Conservation (phyloP, 2,888 invertebrate genomes). For the Heliconius erato region DNA sequence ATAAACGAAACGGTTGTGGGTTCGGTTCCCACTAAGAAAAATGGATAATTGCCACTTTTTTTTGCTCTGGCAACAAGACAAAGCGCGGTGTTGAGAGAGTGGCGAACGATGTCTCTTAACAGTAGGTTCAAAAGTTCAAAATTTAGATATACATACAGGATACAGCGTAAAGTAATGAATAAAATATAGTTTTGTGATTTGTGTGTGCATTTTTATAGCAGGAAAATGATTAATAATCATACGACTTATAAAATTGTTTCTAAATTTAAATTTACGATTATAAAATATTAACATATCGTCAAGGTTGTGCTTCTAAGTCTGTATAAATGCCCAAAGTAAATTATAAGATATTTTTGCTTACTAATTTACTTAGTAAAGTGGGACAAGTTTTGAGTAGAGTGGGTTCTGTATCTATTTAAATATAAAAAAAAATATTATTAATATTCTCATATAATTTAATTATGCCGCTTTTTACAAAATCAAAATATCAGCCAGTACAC, state of each 20-base stretch:
- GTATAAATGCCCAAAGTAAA: neutral
- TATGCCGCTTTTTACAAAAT: too few species aligned
- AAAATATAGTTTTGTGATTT: neutral
- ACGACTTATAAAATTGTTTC: neutral
- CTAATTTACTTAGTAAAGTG: neutral
- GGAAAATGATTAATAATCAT: slow-evolving; percentile 12
- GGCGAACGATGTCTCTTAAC: too few species aligned
- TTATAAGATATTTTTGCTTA: neutral
- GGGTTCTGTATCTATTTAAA: neutral
- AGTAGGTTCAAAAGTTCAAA: too few species aligned
- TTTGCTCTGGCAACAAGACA: too few species aligned
- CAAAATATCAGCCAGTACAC: too few species aligned
- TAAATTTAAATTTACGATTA: slow-evolving; percentile 15
- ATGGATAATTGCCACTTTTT: too few species aligned
- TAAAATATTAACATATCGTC: slow-evolving; percentile 8
- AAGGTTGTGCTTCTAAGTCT: slow-evolving; percentile 19
- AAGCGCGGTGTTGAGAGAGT: too few species aligned
- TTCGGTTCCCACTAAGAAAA: too few species aligned
- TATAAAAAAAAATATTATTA: neutral
- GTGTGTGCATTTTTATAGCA: neutral
- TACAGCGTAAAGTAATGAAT: neutral
- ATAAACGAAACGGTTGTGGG: too few species aligned
- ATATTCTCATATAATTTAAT: too few species aligned
- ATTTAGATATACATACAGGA: too few species aligned
- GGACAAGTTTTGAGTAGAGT: neutral